These are phyloP conservation scores for Leptinotarsa tumamoca DNA, from an alignment of 2,888 invertebrate species.

Conservation along the genomic window DNA sequence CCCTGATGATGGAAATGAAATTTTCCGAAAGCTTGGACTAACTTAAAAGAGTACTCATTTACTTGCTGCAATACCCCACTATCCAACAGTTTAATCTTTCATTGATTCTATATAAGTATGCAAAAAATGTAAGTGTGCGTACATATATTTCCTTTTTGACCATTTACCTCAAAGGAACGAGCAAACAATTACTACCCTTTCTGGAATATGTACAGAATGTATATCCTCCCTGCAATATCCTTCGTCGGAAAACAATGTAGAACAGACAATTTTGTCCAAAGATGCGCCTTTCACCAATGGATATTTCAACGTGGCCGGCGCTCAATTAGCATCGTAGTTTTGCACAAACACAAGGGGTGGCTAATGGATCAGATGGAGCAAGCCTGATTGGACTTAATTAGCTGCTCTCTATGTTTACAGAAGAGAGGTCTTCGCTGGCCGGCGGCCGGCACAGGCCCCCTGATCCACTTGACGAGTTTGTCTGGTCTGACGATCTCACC, in stretches of 20 bases:
- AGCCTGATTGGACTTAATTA: slow-evolving; percentile 74
- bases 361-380: slow-evolving; percentile 70
- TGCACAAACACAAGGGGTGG: slow-evolving; percentile 66
- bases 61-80: no score
- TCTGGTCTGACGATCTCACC: slow-evolving; percentile 27
- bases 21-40: no score
- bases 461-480: slow-evolving; percentile 33
- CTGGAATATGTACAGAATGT: neutral
- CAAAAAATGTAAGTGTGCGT: no score
- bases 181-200: neutral
- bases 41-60: no score
- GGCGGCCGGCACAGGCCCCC: slow-evolving; percentile 33
- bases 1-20: no score
- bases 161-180: neutral
- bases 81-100: no score
- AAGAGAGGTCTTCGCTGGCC: slow-evolving; percentile 52
- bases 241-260: slow-evolving; percentile 5
- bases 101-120: no score
- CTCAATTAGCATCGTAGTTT: slow-evolving; percentile 66
- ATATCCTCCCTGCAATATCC: slow-evolving; percentile 10
- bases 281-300: slow-evolving; percentile 59
- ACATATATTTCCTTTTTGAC: neutral
- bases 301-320: slow-evolving; percentile 61
- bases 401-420: slow-evolving; percentile 67
- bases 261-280: slow-evolving; percentile 33